Conservation (phyloP, 2,113 vertebrate genomes). For the Zeus faber region DNA sequence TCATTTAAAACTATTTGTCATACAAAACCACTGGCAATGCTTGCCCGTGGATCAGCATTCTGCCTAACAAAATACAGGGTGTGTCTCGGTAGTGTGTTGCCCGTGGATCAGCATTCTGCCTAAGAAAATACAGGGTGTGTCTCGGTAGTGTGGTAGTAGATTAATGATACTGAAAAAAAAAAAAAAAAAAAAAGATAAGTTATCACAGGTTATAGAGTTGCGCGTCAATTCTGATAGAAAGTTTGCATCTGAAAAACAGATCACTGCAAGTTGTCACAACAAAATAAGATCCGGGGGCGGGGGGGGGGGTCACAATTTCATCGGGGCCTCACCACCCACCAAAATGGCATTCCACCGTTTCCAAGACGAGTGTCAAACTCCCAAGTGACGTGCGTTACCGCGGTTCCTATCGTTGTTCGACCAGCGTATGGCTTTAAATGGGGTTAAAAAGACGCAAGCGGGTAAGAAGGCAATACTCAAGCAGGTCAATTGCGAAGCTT, state of each 20-base stretch:
- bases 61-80: slow-evolving; percentile 32
- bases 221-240: slow-evolving; percentile 52
- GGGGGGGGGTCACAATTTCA: slow-evolving; percentile 32
- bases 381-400: slow-evolving; percentile 33
- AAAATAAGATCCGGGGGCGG: slow-evolving; percentile 45
- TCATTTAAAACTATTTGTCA: slow-evolving; percentile 59
- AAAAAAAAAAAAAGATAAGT: slow-evolving; percentile 28
- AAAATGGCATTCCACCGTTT: slow-evolving; percentile 38
- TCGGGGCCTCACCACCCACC: slow-evolving; percentile 23
- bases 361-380: slow-evolving; percentile 24
- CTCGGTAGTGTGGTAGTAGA: slow-evolving; percentile 43
- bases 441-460: slow-evolving; percentile 49
- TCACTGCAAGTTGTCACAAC: slow-evolving; percentile 47
- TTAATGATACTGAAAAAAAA: slow-evolving; percentile 36
- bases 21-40: slow-evolving; percentile 63
- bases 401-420: slow-evolving; percentile 31
- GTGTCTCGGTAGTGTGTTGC: slow-evolving; percentile 40
- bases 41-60: slow-evolving; percentile 17
- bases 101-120: slow-evolving; percentile 6
- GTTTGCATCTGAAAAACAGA: slow-evolving; percentile 62
- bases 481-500: slow-evolving; percentile 44
- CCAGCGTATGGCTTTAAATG: slow-evolving; percentile 57
- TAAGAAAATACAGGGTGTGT: slow-evolving; percentile 35
- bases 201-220: slow-evolving; percentile 26
- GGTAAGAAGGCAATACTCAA: slow-evolving; percentile 34